phyloP scores from a whole-genome alignment of 1,140 invertebrate species.

The Achatina immaculata region DNA sequence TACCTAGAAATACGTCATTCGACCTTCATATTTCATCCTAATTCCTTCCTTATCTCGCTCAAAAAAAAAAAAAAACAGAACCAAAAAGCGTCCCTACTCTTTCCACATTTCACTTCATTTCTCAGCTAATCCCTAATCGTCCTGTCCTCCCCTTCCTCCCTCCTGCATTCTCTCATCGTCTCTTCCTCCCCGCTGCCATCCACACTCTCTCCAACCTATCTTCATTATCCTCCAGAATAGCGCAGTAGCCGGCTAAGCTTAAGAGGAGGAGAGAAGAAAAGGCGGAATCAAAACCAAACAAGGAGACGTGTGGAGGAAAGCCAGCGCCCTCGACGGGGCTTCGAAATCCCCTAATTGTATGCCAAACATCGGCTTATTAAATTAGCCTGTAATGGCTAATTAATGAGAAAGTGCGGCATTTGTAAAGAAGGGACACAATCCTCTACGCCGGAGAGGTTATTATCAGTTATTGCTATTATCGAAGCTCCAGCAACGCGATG shows the following conservation, averaged over 20 bases:
- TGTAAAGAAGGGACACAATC: constrained; percentile 1
- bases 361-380: constrained; percentile 10
- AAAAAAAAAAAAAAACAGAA: too few species aligned
- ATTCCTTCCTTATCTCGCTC: too few species aligned
- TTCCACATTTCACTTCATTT: too few species aligned
- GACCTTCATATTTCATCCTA: too few species aligned
- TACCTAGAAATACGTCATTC: too few species aligned
- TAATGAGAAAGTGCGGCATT: constrained; percentile 13
- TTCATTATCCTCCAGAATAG: constrained; percentile 34
- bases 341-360: constrained; percentile 4
- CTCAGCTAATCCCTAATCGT: too few species aligned
- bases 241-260: neutral
- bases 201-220: constrained; percentile 1
- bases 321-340: neutral
- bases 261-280: neutral
- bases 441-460: constrained; percentile 26
- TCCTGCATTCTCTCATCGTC: neutral
- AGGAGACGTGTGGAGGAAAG: neutral
- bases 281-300: constrained; percentile 15
- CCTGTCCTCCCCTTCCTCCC: too few species aligned
- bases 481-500: neutral
- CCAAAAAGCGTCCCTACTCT: too few species aligned
- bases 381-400: neutral
- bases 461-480: constrained; percentile 36
- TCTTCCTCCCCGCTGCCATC: neutral